phyloP scores from a whole-genome alignment of 64 coral and sea anemone genomes.

The Montipora efflorescens region DNA sequence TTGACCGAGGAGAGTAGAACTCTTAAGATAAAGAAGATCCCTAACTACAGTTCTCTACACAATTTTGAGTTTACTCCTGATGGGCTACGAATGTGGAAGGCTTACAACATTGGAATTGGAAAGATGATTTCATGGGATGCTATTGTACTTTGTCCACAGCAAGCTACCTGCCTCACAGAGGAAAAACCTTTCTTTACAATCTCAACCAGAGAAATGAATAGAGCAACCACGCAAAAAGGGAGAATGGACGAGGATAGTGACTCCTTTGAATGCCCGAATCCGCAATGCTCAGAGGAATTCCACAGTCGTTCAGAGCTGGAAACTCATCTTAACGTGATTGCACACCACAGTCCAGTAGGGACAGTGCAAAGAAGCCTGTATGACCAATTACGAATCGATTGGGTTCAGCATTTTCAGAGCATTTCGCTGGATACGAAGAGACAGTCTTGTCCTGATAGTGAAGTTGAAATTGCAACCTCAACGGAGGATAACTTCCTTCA shows the following conservation, averaged over 20 bases:
- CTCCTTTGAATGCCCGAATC: slow-evolving; percentile 45
- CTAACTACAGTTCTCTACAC: slow-evolving; percentile 21
- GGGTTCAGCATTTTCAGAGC: slow-evolving; percentile 29
- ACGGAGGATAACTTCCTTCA: neutral
- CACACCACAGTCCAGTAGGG: slow-evolving; percentile 12
- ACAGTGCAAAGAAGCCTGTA: slow-evolving; percentile 29
- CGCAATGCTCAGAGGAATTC: slow-evolving; percentile 52
- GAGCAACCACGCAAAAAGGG: neutral
- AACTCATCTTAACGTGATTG: slow-evolving; percentile 48
- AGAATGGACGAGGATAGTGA: neutral
- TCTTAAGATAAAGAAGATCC: slow-evolving; percentile 45
- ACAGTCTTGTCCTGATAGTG: neutral
- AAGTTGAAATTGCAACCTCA: neutral
- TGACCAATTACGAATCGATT: slow-evolving; percentile 36
- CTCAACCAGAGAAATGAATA: slow-evolving; percentile 31
- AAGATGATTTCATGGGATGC: slow-evolving; percentile 62
- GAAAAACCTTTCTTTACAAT: slow-evolving; percentile 43
- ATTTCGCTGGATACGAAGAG: neutral
- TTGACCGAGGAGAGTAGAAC: neutral
- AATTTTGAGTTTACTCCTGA: slow-evolving; percentile 39
- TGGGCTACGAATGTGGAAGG: slow-evolving; percentile 55
- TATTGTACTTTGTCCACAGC: slow-evolving; percentile 27
- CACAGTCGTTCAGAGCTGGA: slow-evolving; percentile 45
- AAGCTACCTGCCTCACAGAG: slow-evolving; percentile 6
- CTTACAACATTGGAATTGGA: slow-evolving; percentile 12